A percentile compares a stretch with the other conserved stretches of the same genome.
These are phyloP conservation scores for Pan troglodytes DNA, from an alignment of 2,113 vertebrate genomes.

Conservation along the genomic window DNA sequence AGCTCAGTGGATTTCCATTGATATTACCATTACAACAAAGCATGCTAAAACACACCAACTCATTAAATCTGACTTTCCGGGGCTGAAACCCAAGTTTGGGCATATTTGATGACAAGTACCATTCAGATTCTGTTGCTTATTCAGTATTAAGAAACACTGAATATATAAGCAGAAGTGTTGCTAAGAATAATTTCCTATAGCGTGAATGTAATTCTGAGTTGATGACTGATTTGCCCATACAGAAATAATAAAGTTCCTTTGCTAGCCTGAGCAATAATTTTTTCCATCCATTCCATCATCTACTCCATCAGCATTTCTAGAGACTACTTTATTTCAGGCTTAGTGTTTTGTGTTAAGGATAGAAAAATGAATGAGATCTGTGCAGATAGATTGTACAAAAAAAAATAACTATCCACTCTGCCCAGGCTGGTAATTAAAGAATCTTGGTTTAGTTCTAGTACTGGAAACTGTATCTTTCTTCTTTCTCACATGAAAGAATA, in stretches of 20 bases:
- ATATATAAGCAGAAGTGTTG: neutral
- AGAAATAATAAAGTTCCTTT: neutral
- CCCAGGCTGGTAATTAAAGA: neutral
- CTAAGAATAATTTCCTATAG: neutral
- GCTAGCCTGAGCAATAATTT: neutral
- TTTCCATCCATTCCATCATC: neutral
- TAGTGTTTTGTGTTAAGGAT: neutral
- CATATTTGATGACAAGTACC: neutral
- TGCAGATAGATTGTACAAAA: neutral
- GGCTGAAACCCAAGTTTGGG: neutral
- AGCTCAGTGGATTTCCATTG: neutral
- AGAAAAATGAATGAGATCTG: neutral
- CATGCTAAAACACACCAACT: neutral
- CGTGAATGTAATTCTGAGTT: neutral
- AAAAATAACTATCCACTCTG: neutral
- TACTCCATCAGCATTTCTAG: neutral
- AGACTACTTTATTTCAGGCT: neutral
- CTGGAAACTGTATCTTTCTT: neutral
- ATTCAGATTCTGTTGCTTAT: neutral
- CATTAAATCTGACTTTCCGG: too few species aligned
- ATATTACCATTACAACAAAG: neutral
- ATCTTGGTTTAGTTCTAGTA: neutral
- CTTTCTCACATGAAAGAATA: neutral
- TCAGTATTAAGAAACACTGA: neutral
- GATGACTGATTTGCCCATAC: neutral